Percentiles rank a stretch among this genome's conserved stretches.
phyloP scores from a whole-genome alignment of 2,888 invertebrate species.

The Drosophila paracracens region DNA sequence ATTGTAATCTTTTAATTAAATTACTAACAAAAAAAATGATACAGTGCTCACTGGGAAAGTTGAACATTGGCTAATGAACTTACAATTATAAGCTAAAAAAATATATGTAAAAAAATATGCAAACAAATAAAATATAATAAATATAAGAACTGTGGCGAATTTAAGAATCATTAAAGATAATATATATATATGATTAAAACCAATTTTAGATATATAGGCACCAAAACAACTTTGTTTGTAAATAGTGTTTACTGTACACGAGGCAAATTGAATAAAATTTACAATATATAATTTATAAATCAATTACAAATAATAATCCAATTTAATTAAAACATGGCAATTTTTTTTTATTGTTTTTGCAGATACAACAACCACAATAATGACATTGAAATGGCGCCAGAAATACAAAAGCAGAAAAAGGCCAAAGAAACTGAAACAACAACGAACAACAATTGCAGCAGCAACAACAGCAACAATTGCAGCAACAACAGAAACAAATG shows the following conservation, averaged over 20 bases:
- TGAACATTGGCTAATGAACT: not conserved
- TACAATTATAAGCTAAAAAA: not conserved
- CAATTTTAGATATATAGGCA: not conserved
- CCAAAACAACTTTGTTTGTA: not conserved
- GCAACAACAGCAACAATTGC: constrained; percentile 53
- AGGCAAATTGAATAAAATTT: not conserved
- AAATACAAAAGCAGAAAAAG: constrained; percentile 83
- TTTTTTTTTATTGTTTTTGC: constrained; percentile 40
- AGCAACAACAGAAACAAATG: constrained; percentile 35
- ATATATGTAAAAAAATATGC: not conserved
- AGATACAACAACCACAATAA: constrained; percentile 80
- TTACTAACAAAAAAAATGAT: not conserved
- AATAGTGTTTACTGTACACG: not conserved
- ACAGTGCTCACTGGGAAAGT: not conserved
- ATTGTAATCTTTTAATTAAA: constrained; percentile 5
- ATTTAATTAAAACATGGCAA: not conserved
- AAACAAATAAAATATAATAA: too few relatives aligned
- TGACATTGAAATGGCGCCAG: constrained; percentile 84
- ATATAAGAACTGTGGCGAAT: not conserved
- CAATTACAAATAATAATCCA: not conserved
- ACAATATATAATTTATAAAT: not conserved
- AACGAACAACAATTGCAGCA: constrained; percentile 65
- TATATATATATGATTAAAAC: not conserved
- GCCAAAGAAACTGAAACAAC: constrained; percentile 73
- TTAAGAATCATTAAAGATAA: not conserved